Evolutionary conservation across 2,888 invertebrate species (phyloP), one percentile per base, ranked within the genome.

Genomic region (Thera britannica): DNA sequence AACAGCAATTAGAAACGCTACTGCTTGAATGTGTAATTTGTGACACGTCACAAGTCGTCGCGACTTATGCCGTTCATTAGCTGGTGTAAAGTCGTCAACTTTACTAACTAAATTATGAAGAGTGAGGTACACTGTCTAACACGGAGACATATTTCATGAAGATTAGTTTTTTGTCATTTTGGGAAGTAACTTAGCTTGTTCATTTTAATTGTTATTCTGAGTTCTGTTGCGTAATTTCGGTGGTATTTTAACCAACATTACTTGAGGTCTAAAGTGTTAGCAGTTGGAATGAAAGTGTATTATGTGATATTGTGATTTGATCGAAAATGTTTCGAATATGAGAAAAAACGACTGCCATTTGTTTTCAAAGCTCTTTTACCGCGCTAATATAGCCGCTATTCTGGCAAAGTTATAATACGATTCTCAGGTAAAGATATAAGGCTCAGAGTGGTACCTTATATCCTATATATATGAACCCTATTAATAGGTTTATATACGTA

Each of bases 11-110:
- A 64, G 34, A 52, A 58, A 38, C 35, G 58, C 38, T 63, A 67
- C 71, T 56, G 6, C 65, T 67, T 72, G 75, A 79, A 77, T 79
- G 74, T 83, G 80, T 84, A 85, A 87, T 38, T 38, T 38, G 78
- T 78, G 77, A 83, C 84, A 83, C 83, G 84, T 83, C 62, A 68
- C 68, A 56, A 83, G 80, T 86, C 84, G 84, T 83, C 82, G 75
- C 73, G 82, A 87, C 83, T 87, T 86, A 5, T 38, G 3, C 38
- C 80, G 83, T 87, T 88, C 89, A 86, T 89, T 89, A 88, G 87
- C 79, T 75, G 79, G 79, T 71, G 78, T 11, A 78, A 87, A 86
- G 86, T 85, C 83, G 79, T 78, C 68, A 85, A 88, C 81, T 89
- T 86, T 79, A 71, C 77, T 76, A 82, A 82, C 76, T 77, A 71